These are phyloP conservation scores for Asteroscopus sphinx DNA, from an alignment of 2,888 invertebrate species.

Conservation along the genomic window DNA sequence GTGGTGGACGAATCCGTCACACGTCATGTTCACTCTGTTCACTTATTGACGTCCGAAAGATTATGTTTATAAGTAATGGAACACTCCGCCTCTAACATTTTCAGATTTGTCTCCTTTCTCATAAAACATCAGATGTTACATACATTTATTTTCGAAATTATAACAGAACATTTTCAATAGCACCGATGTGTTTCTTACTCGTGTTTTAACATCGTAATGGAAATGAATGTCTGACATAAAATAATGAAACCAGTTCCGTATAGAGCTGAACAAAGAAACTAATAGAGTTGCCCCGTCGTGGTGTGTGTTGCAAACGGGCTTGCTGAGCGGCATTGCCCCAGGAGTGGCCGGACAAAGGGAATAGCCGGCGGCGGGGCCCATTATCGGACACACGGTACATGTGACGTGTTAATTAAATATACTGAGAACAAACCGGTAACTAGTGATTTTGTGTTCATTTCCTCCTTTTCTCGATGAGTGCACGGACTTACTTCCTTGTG, in stretches of 20 bases:
- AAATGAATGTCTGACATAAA: conserved; percentile 10
- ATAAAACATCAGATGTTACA: too few relatives aligned
- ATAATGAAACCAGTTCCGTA: conserved; percentile 4
- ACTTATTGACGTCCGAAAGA: too few relatives aligned
- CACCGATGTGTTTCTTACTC: neutral
- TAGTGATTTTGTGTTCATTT: conserved; percentile 10
- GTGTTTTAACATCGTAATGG: conserved; percentile 13
- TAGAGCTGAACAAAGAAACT: conserved; percentile 14
- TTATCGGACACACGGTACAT: neutral
- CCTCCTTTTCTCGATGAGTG: neutral
- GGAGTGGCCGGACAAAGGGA: neutral
- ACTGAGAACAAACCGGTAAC: neutral
- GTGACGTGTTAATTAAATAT: conserved; percentile 31
- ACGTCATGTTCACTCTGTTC: too few relatives aligned
- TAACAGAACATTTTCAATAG: too few relatives aligned
- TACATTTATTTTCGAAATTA: too few relatives aligned
- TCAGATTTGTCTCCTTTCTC: too few relatives aligned
- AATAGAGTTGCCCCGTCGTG: conserved; percentile 3
- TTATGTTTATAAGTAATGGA: too few relatives aligned
- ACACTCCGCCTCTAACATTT: too few relatives aligned
- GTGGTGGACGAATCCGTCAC: too few relatives aligned
- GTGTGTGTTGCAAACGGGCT: neutral
- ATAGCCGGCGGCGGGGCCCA: neutral
- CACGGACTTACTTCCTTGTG: too few relatives aligned
- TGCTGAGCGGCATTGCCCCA: neutral